These are phyloP conservation scores for Pemphredon lugubris DNA, from an alignment of 2,888 invertebrate genomes.

Conservation along the genomic window DNA sequence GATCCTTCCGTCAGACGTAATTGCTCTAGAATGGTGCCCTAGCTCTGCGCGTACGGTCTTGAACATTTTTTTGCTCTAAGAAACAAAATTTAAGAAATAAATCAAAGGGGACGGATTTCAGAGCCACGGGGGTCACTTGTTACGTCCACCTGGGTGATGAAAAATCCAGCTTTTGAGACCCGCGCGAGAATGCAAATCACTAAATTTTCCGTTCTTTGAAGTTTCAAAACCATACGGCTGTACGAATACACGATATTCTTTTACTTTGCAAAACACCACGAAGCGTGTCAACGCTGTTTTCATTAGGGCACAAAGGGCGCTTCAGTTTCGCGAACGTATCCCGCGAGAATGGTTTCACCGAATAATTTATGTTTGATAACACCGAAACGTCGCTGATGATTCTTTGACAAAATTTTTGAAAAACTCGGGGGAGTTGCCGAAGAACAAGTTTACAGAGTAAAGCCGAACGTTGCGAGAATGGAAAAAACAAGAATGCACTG, in stretches of 20 bases:
- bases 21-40: constrained; percentile 46
- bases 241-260: constrained; percentile 14
- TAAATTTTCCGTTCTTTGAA: constrained; percentile 12
- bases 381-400: neutral
- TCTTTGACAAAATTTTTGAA: neutral
- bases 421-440: neutral
- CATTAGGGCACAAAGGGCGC: neutral
- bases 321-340: neutral
- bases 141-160: no score
- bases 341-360: no score
- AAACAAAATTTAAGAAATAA: no score
- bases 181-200: neutral
- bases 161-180: neutral
- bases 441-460: neutral
- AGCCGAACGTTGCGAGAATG: neutral
- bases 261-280: constrained; percentile 2
- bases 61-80: no score
- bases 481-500: no score
- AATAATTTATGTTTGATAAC: neutral
- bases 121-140: no score
- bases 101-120: no score
- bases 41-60: neutral
- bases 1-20: constrained; percentile 44
- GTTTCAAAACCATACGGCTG: constrained; percentile 12
- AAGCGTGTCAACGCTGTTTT: constrained; percentile 6